phyloP scores from a whole-genome alignment of 2,888 invertebrate genomes.

The Therioaphis trifolii region DNA sequence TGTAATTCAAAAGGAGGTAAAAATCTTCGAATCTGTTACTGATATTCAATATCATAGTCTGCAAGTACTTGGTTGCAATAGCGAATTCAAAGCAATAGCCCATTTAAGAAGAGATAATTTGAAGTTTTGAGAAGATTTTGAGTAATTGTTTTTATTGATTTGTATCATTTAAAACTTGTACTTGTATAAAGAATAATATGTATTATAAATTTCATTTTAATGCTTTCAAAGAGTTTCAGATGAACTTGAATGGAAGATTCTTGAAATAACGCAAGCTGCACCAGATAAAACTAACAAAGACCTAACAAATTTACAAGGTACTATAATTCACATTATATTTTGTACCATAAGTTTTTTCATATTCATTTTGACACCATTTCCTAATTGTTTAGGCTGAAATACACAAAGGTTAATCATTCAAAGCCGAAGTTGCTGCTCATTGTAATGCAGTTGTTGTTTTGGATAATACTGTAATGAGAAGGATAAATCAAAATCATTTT shows the following conservation, averaged over 20 bases:
- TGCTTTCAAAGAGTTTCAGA: slow-evolving; percentile 99
- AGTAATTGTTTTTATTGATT: slow-evolving; percentile 66
- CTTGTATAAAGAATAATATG: neutral
- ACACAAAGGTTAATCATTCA: slow-evolving; percentile 98
- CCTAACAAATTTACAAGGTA: slow-evolving; percentile 95
- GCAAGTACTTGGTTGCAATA: slow-evolving; percentile 84
- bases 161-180: slow-evolving; percentile 39
- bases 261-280: slow-evolving; percentile 97
- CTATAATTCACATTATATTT: neutral
- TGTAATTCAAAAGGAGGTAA: slow-evolving; percentile 86
- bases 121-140: slow-evolving; percentile 96
- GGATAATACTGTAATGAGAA: slow-evolving; percentile 96
- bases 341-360: neutral
- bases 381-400: slow-evolving; percentile 82
- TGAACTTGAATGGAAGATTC: slow-evolving; percentile 99
- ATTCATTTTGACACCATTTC: neutral
- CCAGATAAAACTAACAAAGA: slow-evolving; percentile 99
- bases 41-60: slow-evolving; percentile 97
- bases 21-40: slow-evolving; percentile 98
- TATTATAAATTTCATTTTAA: slow-evolving; percentile 70
- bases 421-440: slow-evolving; percentile 98
- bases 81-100: slow-evolving; percentile 95
- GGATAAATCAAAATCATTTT: slow-evolving; percentile 97
- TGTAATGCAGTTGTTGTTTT: slow-evolving; percentile 96
- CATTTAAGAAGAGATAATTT: slow-evolving; percentile 91